Evolutionary conservation across 2,888 invertebrate genomes (phyloP).

Genomic region (Blomia tropicalis): DNA sequence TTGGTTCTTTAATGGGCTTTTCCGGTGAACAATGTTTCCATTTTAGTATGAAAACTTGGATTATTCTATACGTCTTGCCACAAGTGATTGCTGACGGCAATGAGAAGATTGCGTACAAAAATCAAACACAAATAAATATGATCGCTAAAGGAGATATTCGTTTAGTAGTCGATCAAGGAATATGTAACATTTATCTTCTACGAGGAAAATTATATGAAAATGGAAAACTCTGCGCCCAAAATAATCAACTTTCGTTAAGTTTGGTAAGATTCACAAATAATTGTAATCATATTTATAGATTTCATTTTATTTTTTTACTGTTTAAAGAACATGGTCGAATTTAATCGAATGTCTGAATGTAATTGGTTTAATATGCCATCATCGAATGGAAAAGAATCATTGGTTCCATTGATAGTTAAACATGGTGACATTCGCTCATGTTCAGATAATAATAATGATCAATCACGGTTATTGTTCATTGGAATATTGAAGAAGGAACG

Average conservation of each 20-base stretch:
- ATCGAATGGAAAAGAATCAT: background rate
- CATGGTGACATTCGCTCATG: background rate
- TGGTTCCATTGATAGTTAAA: background rate
- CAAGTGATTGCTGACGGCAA: slow-evolving; percentile 4
- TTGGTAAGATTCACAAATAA: slow-evolving; percentile 1
- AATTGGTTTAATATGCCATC: background rate
- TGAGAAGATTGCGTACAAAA: background rate
- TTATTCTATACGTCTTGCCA: background rate
- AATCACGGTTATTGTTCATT: background rate
- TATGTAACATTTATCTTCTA: background rate
- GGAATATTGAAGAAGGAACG: background rate
- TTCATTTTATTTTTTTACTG: background rate
- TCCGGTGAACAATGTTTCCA: slow-evolving; percentile 40
- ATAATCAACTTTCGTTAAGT: background rate
- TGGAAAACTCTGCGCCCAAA: background rate
- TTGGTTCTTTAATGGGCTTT: slow-evolving; percentile 39
- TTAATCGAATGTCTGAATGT: background rate
- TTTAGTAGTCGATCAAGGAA: background rate
- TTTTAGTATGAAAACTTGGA: slow-evolving; percentile 9
- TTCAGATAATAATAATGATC: background rate
- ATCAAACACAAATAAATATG: background rate
- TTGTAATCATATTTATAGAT: background rate
- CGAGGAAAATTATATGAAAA: background rate
- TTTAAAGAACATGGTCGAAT: background rate
- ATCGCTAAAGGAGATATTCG: background rate